Evolutionary conservation across 2,797 vertebrate genomes (phyloP).

Genomic region (Manis pentadactyla): DNA sequence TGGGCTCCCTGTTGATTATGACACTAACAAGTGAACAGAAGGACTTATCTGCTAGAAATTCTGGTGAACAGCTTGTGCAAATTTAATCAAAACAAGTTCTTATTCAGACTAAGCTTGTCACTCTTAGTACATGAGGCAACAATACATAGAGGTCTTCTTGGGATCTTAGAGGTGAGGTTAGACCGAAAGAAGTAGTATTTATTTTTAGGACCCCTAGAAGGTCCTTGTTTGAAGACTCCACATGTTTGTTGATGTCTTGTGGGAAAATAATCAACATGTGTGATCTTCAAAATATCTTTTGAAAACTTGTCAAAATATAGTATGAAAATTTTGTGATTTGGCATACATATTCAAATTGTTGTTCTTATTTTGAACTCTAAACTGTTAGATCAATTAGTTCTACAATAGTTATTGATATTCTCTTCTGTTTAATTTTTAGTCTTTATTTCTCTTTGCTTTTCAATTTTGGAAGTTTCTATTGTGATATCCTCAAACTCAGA

Average conservation of each 20-base stretch:
- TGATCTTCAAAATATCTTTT: constrained; percentile 1
- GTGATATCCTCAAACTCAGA: background rate
- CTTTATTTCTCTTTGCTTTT: background rate
- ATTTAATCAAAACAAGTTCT: constrained; percentile 75
- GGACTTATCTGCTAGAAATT: constrained; percentile 76
- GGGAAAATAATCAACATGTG: background rate
- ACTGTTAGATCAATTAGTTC: background rate
- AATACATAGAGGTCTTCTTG: constrained; percentile 37
- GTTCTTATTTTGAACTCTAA: background rate
- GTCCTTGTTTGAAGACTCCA: background rate
- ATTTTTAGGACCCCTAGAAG: background rate
- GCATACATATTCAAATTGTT: background rate
- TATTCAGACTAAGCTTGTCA: constrained; percentile 63
- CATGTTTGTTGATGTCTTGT: background rate
- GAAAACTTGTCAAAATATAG: constrained; percentile 32
- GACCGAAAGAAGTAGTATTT: background rate
- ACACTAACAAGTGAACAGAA: constrained; percentile 78
- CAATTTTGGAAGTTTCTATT: background rate
- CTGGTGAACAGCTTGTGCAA: constrained; percentile 75
- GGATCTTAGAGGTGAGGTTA: background rate
- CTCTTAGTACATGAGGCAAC: constrained; percentile 30
- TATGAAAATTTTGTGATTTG: background rate
- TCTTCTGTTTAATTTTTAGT: background rate
- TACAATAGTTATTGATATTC: background rate
- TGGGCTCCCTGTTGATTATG: constrained; percentile 72